phyloP scores from a whole-genome alignment of 1,140 invertebrate genomes.

The Ylistrum balloti region DNA sequence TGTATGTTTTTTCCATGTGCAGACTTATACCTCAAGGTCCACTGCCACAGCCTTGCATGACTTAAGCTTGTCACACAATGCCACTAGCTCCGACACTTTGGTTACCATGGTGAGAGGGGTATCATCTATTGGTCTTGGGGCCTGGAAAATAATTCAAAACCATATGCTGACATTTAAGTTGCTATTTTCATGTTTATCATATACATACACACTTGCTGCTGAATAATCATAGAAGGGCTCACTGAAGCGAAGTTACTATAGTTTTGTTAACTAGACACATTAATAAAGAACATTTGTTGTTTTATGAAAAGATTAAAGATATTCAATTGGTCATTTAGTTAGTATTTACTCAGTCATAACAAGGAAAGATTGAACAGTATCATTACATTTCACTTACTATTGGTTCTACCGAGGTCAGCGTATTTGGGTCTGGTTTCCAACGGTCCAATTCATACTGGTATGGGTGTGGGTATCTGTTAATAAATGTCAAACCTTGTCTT shows the following conservation, averaged over 20 bases:
- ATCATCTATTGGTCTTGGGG: slow-evolving; percentile 83
- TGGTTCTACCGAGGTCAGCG: slow-evolving; percentile 67
- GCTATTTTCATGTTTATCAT: too few relatives aligned
- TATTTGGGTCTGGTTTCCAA: slow-evolving; percentile 74
- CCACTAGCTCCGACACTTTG: slow-evolving; percentile 86
- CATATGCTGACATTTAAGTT: background rate
- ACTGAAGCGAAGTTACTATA: too few relatives aligned
- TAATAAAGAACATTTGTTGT: too few relatives aligned
- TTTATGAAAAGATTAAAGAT: too few relatives aligned
- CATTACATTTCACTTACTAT: slow-evolving; percentile 72
- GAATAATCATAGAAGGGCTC: too few relatives aligned
- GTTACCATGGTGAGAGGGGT: slow-evolving; percentile 89
- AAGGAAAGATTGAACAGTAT: too few relatives aligned
- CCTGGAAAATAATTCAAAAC: slow-evolving; percentile 61
- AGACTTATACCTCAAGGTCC: slow-evolving; percentile 93
- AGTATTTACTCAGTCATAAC: too few relatives aligned
- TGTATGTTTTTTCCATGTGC: too few relatives aligned
- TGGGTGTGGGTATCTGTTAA: slow-evolving; percentile 90
- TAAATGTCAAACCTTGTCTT: too few relatives aligned
- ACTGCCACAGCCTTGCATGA: slow-evolving; percentile 90
- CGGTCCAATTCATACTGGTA: slow-evolving; percentile 93
- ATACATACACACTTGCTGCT: too few relatives aligned
- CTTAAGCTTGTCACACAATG: slow-evolving; percentile 87
- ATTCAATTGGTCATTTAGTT: too few relatives aligned
- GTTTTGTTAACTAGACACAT: too few relatives aligned